Base-by-base conservation (phyloP, 1,140 invertebrate species). In the Neomicropteryx cornuta region DNA sequence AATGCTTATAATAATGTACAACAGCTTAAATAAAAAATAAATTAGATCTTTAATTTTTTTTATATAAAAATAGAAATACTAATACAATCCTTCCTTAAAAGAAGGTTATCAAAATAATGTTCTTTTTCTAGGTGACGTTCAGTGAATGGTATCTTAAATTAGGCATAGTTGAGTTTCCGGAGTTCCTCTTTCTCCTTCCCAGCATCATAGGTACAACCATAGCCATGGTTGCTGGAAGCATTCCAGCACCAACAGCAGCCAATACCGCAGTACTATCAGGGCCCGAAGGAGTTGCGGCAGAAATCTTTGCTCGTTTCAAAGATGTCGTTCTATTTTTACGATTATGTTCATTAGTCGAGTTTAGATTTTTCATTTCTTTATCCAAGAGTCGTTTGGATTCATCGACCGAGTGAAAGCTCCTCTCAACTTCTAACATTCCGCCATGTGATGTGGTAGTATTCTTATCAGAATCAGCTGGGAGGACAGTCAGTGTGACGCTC, bases 201-300 rank as follows among this genome's bases (percentile, higher is more conserved):
- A 83, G 60, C 52, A 83, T 76, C 70, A 84, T 79, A 1, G 82
- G 82, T 20, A 83, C 73, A 43, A 84, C 70, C 75, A 84, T 79
- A 2, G 81, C 81, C 75, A 86, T 79, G 0, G 81, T 82, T 0
- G 81, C 82, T 13, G 82, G 81, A 21, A 86, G 58, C 74, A 84
- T 79, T 2, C 81, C 81, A 19, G 81, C 81, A 2, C 80, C 75
- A 4, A 83, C 78, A 3, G 81, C 81, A 5, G 81, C 80, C 28
- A 83, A 50, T 8, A 82, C 68, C 0, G 78, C 76, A 2, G 75
- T 71, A 36, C 63, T 64, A 50, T 75, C 70, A 6, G 58, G 57
- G 19, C 46, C 44, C 5, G n/a, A n/a, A n/a, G n/a, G n/a, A n/a
- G n/a, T n/a, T n/a, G n/a, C n/a, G n/a, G n/a, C n/a, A n/a, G n/a